Base-by-base conservation (phyloP, 2,113 vertebrate genomes). In the Lota lota region DNA sequence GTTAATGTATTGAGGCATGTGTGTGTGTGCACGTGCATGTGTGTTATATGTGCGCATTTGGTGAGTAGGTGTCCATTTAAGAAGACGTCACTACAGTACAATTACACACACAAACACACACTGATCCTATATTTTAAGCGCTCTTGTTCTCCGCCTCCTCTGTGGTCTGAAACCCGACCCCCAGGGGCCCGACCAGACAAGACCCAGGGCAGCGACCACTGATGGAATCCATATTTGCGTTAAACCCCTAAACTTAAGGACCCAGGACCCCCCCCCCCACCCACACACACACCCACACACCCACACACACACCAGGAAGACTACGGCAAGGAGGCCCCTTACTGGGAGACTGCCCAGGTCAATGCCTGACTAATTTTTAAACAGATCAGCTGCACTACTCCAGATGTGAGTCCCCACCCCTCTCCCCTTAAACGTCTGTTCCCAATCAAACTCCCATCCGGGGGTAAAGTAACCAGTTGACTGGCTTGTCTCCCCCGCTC, bases 301-400 rank as follows among this genome's bases (percentile, higher is more conserved):
- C 1, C 36, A 47, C 40, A 47, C 40, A 47, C 40, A 47, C 40
- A 47, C 40, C 40, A 47, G 4, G 28, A n/a, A n/a, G 28, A 33
- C 28, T 33, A 33, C 61, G 74, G 76, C 72, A 51, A 75, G 69
- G 2, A 56, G n/a, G 69, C 70, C 19, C 28, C 28, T 5, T 33
- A 21, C 68, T 64, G 80, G 80, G 80, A 80, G 80, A 80, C 74
- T 79, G 83, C 79, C 65, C 69, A 83, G 82, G 90, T 90, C 87
- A 89, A 76, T 69, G 81, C 79, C 85, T 87, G 84, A 89, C 89
- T 87, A 88, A 89, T 90, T 90, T 85, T 86, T 87, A 86, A 88
- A 89, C 64, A 82, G 86, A 87, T 88, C 83, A 83, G 76, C 81
- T 88, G 78, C 83, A 82, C 68, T 28, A 77, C 74, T 81, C 79